Evolutionary conservation across 2,888 invertebrate genomes (phyloP).

Genomic region (Morpho helenor): DNA sequence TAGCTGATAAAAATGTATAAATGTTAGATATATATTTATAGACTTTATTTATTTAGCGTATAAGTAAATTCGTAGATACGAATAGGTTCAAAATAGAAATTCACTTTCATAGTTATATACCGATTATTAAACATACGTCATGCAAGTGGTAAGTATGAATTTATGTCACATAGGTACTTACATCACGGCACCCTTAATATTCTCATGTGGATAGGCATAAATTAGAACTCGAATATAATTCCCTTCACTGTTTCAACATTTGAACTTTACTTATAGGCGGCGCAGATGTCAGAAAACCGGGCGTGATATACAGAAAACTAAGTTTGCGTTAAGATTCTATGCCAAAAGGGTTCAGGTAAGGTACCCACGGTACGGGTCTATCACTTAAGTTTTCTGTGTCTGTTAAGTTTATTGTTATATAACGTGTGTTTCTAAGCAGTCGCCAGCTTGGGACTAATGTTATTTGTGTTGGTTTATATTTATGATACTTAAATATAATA

Average conservation of each 20-base stretch:
- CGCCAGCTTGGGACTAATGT: conserved; percentile 19
- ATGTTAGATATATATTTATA: background rate
- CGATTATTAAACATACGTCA: conserved; percentile 61
- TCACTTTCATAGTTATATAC: conserved; percentile 28
- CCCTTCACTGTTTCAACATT: conserved; percentile 49
- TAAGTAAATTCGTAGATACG: no score
- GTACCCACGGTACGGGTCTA: conserved; percentile 25
- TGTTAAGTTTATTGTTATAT: conserved; percentile 26
- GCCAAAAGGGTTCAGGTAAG: conserved; percentile 27
- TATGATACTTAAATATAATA: background rate
- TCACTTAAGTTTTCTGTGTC: conserved; percentile 28
- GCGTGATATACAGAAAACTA: conserved; percentile 31
- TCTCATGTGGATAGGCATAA: conserved; percentile 51
- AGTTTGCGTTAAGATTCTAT: conserved; percentile 30
- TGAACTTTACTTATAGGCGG: conserved; percentile 49
- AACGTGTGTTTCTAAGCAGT: conserved; percentile 21
- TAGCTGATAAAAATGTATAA: no score
- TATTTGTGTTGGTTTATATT: conserved; percentile 16
- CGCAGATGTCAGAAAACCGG: conserved; percentile 37
- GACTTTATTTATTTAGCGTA: background rate
- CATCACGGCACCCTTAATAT: conserved; percentile 44
- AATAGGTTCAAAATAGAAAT: no score
- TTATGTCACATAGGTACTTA: conserved; percentile 33
- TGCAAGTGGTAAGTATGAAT: conserved; percentile 44
- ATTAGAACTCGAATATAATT: conserved; percentile 59